Conservation (phyloP, 2,888 invertebrate species). For the Drosophila paranaensis region DNA sequence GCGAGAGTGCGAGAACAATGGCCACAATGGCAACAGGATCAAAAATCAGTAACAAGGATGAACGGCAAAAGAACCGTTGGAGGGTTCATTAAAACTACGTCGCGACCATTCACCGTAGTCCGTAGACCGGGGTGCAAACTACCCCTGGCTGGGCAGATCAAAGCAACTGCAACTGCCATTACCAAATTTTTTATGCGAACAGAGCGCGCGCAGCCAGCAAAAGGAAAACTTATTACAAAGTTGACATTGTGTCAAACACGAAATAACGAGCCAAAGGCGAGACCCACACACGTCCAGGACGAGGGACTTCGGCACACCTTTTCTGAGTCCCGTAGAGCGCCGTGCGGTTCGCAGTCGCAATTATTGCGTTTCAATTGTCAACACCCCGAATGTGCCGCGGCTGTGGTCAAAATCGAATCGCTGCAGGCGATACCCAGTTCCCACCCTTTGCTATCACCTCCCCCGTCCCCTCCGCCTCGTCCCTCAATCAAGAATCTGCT, state of each 20-base stretch:
- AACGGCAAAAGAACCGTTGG: conserved; percentile 6
- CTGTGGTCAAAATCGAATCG: conserved; percentile 71
- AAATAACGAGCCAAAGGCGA: conserved; percentile 69
- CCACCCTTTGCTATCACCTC: background rate
- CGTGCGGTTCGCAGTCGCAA: conserved; percentile 72
- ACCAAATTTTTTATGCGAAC: conserved; percentile 36
- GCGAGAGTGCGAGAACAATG: conserved; percentile 72
- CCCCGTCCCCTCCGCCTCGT: background rate
- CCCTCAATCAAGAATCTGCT: conserved; percentile 2
- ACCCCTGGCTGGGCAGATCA: conserved; percentile 66
- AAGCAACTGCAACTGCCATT: conserved; percentile 72
- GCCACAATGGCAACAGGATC: conserved; percentile 77
- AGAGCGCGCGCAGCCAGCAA: conserved; percentile 32
- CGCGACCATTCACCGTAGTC: conserved; percentile 11
- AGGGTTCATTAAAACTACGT: conserved; percentile 75
- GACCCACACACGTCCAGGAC: conserved; percentile 44
- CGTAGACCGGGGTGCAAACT: conserved; percentile 53
- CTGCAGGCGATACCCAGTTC: conserved; percentile 53
- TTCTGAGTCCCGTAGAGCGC: conserved; percentile 49
- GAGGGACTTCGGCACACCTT: conserved; percentile 60
- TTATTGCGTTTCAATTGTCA: conserved; percentile 81
- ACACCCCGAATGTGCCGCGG: conserved; percentile 69
- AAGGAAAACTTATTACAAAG: conserved; percentile 78
- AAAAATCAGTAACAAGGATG: conserved; percentile 68
- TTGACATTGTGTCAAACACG: conserved; percentile 81